A percentile compares a stretch with the other conserved stretches of the same genome.
Conservation (phyloP, 2,797 vertebrate species). For the Sebastes variabilis region DNA sequence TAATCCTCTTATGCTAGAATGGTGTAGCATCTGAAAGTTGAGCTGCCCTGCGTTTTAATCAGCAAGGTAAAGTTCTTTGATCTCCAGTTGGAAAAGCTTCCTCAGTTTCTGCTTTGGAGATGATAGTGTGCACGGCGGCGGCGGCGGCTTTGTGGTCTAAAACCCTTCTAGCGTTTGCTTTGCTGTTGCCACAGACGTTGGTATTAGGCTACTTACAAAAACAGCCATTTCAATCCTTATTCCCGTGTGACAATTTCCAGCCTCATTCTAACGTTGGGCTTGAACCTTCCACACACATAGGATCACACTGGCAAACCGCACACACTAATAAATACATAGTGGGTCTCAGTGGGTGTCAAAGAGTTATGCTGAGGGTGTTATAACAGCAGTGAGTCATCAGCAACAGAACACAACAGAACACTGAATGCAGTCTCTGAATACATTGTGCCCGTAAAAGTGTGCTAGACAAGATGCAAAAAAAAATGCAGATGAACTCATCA, state of each 20-base stretch:
- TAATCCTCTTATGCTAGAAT: constrained; percentile 72
- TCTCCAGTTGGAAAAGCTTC: constrained; percentile 54
- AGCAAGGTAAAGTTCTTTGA: constrained; percentile 75
- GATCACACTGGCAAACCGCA: constrained; percentile 21
- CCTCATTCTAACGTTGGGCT: constrained; percentile 18
- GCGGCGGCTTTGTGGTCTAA: constrained; percentile 48
- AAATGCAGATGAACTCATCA: constrained; percentile 10
- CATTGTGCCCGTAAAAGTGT: neutral
- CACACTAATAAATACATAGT: constrained; percentile 35
- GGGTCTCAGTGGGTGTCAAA: constrained; percentile 59
- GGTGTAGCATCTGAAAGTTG: constrained; percentile 54
- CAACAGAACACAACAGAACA: constrained; percentile 46
- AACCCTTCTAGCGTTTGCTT: constrained; percentile 38
- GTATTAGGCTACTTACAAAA: constrained; percentile 56
- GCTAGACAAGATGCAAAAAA: constrained; percentile 20
- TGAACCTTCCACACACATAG: constrained; percentile 23
- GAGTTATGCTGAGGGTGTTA: constrained; percentile 61
- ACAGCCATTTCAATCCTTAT: constrained; percentile 44
- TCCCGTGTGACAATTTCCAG: constrained; percentile 38
- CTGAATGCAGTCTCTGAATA: constrained; percentile 19
- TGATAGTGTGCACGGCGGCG: constrained; percentile 13
- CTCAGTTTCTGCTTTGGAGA: constrained; percentile 42
- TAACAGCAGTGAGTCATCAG: constrained; percentile 68
- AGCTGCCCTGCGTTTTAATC: constrained; percentile 69
- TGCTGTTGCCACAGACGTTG: constrained; percentile 34